Percentiles rank a stretch among this genome's conserved stretches.
phyloP scores from a whole-genome alignment of 2,888 invertebrate species.

The Anoncus sp. region DNA sequence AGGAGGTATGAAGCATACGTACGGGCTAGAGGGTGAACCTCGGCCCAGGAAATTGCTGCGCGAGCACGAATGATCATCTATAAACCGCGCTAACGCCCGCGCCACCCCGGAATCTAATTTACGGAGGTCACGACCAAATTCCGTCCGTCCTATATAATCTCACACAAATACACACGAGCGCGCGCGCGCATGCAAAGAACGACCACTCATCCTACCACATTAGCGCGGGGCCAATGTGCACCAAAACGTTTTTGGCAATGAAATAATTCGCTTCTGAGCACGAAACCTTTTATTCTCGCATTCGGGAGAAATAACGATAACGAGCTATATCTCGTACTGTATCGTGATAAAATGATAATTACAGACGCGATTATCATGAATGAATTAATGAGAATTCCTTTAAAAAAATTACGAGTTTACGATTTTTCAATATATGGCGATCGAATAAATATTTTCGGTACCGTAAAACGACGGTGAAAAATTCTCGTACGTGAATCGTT shows the following conservation, averaged over 20 bases:
- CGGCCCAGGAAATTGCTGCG: slow-evolving; percentile 66
- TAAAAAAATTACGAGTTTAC: slow-evolving; percentile 1
- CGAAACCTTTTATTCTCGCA: slow-evolving; percentile 37
- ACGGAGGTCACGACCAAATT: slow-evolving; percentile 65
- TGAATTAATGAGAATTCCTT: slow-evolving; percentile 18
- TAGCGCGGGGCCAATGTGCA: slow-evolving; percentile 9
- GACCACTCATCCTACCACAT: slow-evolving; percentile 31
- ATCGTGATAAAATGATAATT: not conserved
- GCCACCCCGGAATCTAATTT: slow-evolving; percentile 66
- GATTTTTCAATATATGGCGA: not conserved
- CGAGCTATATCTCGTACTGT: not conserved
- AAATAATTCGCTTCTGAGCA: slow-evolving; percentile 36
- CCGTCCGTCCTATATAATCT: slow-evolving; percentile 45
- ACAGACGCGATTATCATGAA: not conserved
- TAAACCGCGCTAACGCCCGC: slow-evolving; percentile 66
- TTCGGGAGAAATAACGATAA: slow-evolving; percentile 22
- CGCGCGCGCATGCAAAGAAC: too few relatives aligned
- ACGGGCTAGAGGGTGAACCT: slow-evolving; percentile 43
- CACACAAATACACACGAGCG: not conserved
- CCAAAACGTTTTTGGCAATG: slow-evolving; percentile 48
- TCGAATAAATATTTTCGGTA: not conserved
- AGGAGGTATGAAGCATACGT: slow-evolving; percentile 31
- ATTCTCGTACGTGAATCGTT: not conserved
- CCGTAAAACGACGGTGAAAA: not conserved
- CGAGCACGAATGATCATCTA: slow-evolving; percentile 67